phyloP scores from a whole-genome alignment of 2,113 vertebrate genomes.

The Pantherophis guttatus region DNA sequence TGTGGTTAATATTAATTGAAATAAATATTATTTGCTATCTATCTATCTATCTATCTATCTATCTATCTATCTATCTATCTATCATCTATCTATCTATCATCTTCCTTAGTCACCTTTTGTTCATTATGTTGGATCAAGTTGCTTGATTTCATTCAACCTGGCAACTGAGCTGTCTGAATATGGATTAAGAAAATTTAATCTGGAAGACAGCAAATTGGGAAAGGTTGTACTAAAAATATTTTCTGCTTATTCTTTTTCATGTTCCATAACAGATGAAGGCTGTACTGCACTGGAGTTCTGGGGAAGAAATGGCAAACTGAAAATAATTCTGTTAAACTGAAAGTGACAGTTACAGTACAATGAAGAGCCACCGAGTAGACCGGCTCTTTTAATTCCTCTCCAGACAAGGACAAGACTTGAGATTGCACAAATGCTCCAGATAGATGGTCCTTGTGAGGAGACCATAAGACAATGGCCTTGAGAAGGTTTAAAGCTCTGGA shows the following conservation, averaged over 20 bases:
- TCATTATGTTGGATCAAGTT: not conserved
- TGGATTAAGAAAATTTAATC: not conserved
- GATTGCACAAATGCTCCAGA: not conserved
- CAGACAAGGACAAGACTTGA: not conserved
- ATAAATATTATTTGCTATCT: no score
- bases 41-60: no score
- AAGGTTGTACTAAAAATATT: not conserved
- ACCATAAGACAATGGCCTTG: not conserved
- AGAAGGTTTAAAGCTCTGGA: not conserved
- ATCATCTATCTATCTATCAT: no score
- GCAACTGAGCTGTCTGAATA: not conserved
- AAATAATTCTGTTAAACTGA: not conserved
- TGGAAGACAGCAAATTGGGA: not conserved
- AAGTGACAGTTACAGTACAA: not conserved
- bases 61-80: not conserved
- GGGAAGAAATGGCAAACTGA: not conserved
- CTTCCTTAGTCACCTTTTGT: not conserved
- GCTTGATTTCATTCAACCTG: not conserved
- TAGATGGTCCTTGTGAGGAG: not conserved
- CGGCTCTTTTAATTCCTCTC: no score
- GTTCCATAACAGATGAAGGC: not conserved
- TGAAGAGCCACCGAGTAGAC: not conserved
- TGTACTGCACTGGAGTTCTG: not conserved
- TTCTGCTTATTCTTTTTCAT: not conserved
- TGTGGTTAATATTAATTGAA: no score